Base-by-base conservation (phyloP, 1,140 invertebrate genomes). In the Heliconius hewitsoni region DNA sequence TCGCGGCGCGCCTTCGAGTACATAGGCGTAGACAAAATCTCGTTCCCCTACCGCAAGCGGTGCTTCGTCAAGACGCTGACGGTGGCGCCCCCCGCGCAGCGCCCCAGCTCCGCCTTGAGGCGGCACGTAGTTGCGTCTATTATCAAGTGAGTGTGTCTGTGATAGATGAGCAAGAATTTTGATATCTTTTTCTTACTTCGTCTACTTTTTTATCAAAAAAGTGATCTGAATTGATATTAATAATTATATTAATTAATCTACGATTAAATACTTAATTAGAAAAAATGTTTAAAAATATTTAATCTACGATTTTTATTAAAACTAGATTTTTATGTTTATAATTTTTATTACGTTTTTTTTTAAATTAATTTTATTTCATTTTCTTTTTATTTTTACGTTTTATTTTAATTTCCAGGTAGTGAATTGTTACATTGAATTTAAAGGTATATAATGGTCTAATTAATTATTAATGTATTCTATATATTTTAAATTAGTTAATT, bases 21-120 rank as follows among this genome's bases (percentile, higher is more conserved):
- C 86, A 92, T 93, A 78, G 88, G 90, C 73, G 88, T 84, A 8
- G 90, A 89, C 73, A 93, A 93, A 80, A 93, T 92, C 74, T 86
- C 91, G 1, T 94, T 94, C 83, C 91, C 92, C 0, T 93, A 94
- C 77, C 87, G 93, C 78, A 94, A 94, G 84, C 89, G 92, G 0
- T 93, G 92, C 76, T 85, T 93, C 42, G 92, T 94, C 2, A 90
- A 90, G 74, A 94, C 92, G 23, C 87, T 94, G 9, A 88, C 92
- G 3, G 91, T 94, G 74, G 92, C 92, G 39, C 93, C 93, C 23
- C 93, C 93, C 4, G 90, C 93, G 77, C 92, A 93, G 82, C 86
- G 93, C 0, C 93, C 92, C 42, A 91, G 88, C 80, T 89, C 91
- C 11, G 91, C 91, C 52, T 83, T 94, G 11, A 74, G 93, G 8